Percentiles rank a stretch among this genome's conserved stretches.
These are phyloP conservation scores for Latrodectus elegans DNA, from an alignment of 2,888 invertebrate genomes.

Conservation along the genomic window DNA sequence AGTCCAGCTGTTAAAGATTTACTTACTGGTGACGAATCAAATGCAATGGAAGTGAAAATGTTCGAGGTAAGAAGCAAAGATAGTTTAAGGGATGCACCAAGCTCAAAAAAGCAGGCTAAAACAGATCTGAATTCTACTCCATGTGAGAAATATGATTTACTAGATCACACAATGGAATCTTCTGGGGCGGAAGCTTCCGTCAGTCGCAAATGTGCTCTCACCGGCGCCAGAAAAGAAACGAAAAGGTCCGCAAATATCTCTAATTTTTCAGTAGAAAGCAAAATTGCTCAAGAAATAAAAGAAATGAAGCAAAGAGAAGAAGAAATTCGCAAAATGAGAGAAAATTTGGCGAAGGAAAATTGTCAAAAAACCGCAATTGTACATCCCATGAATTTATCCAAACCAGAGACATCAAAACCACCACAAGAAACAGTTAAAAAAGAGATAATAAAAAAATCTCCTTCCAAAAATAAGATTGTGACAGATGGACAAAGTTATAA, in stretches of 20 bases:
- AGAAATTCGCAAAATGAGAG: slow-evolving; percentile 75
- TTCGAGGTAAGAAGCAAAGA: not conserved
- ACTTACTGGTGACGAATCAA: not conserved
- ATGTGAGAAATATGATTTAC: not conserved
- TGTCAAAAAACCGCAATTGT: not conserved
- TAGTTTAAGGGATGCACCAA: not conserved
- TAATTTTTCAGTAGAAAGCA: slow-evolving; percentile 70
- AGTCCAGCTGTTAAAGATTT: slow-evolving; percentile 3
- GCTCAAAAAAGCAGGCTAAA: not conserved
- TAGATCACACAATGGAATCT: not conserved
- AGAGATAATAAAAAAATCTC: slow-evolving; percentile 7
- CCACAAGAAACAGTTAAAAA: not conserved
- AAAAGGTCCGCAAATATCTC: slow-evolving; percentile 9
- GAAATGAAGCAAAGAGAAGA: slow-evolving; percentile 77
- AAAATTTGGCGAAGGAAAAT: slow-evolving; percentile 53
- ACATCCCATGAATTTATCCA: not conserved
- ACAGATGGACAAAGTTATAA: slow-evolving; percentile 51
- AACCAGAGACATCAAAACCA: slow-evolving; percentile 3
- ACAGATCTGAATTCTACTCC: not conserved
- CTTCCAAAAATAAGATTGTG: slow-evolving; percentile 3
- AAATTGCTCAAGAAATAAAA: slow-evolving; percentile 77
- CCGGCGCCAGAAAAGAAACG: not conserved
- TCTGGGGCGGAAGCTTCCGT: not conserved
- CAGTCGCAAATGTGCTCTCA: not conserved
- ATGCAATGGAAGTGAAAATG: not conserved